Evolutionary conservation across 2,888 invertebrate species (phyloP).

Genomic region (Diarsia mendica): DNA sequence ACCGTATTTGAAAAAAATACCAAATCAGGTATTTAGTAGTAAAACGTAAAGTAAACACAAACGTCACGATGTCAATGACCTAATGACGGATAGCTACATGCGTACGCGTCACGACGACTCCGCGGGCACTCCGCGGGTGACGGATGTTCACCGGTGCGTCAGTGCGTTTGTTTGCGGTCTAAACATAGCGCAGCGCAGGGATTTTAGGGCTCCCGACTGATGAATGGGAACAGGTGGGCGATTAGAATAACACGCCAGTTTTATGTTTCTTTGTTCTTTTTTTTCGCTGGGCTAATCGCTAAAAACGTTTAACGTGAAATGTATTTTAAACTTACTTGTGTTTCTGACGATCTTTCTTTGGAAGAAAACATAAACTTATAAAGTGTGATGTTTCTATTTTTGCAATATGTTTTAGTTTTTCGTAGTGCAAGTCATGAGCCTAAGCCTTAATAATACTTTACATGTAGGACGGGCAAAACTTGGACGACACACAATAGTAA

Average conservation of each 20-base stretch:
- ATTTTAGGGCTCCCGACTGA: constrained; percentile 51
- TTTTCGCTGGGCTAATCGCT: not conserved
- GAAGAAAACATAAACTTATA: not conserved
- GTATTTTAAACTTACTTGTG: not conserved
- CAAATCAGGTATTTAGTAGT: constrained; percentile 1
- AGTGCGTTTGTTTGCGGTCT: constrained; percentile 64
- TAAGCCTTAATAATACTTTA: too few species aligned
- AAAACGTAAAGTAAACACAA: constrained; percentile 43
- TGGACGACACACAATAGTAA: not conserved
- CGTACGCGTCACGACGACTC: constrained; percentile 17
- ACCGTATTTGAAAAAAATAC: too few species aligned
- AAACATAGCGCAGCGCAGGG: constrained; percentile 62
- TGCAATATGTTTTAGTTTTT: not conserved
- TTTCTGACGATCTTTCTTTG: not conserved
- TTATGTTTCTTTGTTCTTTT: not conserved
- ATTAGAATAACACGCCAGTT: constrained; percentile 13
- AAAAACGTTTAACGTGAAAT: not conserved
- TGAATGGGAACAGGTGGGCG: constrained; percentile 39
- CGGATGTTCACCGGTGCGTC: constrained; percentile 38
- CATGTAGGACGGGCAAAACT: not conserved
- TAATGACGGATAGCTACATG: constrained; percentile 50
- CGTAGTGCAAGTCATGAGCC: not conserved
- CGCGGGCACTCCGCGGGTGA: constrained; percentile 53
- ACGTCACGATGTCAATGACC: constrained; percentile 65
- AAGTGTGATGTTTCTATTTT: not conserved